Base-by-base conservation (phyloP, 2,888 invertebrate genomes). In the Heliconius ismenius region DNA sequence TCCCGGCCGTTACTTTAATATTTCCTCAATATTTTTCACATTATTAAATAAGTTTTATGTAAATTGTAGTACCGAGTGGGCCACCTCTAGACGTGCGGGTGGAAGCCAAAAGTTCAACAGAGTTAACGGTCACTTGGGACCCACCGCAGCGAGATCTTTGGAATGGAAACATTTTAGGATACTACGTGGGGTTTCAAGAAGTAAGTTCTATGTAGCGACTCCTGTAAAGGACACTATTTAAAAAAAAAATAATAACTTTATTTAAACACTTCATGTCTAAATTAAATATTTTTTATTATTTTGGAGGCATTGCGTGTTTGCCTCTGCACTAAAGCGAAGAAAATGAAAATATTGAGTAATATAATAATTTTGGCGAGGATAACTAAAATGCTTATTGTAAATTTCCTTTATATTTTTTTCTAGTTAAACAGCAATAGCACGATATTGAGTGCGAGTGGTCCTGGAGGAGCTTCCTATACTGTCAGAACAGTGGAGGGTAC, bases 101-200 rank as follows among this genome's bases (percentile, higher is more conserved):
- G 65, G 97, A 98, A 90, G 95, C 98, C 0, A 96, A 97, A 89
- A 97, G 97, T 89, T 98, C 98, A 11, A 97, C 97, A 1, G 98
- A 98, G 90, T 95, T 98, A 79, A 95, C 96, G 80, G 96, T 98
- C 68, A 96, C 96, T 74, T 98, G 98, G 98, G 97, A 98, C 88
- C 97, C 98, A 49, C 98, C 98, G 32, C 96, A 97, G 84, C 95
- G 96, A 83, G 97, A 98, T 86, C 95, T 97, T 79, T 98, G 98
- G 97, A 98, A 98, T 87, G 98, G 98, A 65, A 97, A 97, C 85
- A 95, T 98, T 81, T 95, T 98, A 0, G 98, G 98, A 76, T 98
- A 98, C 90, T 97, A 98, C 87, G 97, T 98, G 43, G 97, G 98
- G 83, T 98, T 97, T 94, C 97, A 97, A 88, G 96, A 96, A 88